Evolutionary conservation across 2,888 invertebrate species (phyloP), one percentile per base, ranked within the genome.

Genomic region (Abscondita cerata): DNA sequence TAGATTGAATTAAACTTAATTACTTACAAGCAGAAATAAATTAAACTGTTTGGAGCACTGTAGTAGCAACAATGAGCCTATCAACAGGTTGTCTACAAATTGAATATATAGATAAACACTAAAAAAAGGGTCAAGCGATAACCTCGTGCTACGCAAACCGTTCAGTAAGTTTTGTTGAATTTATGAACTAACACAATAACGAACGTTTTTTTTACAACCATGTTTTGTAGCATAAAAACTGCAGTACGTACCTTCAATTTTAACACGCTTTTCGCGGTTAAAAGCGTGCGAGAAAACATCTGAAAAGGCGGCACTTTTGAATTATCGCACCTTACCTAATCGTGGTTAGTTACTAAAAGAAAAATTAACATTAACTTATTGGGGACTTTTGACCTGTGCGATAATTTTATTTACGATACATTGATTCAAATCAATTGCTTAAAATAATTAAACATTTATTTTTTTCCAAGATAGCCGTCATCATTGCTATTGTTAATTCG

Each of bases 291-390:
- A 19, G 44, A n/a, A 19, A 44, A 44, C 44, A 44, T 44, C 19
- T 44, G 44, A 18, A 44, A 41, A 41, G 41, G 41, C 41, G 41
- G 41, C 15, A 41, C 8, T 41, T 41, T 41, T 16, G 41, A 41
- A 41, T 41, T 44, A 18, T 18, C 18, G 18, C n/a, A 18, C 44
- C 44, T 44, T 44, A 18, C 9, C 44, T 19, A 18, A 11, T 11
- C 18, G 11, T 19, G 8, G 18, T 44, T 25, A 44, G 4, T n/a
- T 18, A 44, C 44, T 2, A 18, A 44, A 44, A 44, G 18, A 18
- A 44, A 44, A 1, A 44, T n/a, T 11, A n/a, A n/a, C n/a, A 44
- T 18, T 16, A 18, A 44, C 9, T 18, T 44, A 44, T 19, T 44
- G 4, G 8, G 6, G 44, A 44, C 44, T 19, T 44, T 44, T 44